phyloP scores from a whole-genome alignment of 2,797 vertebrate species.

The Hozukius guyotensis region DNA sequence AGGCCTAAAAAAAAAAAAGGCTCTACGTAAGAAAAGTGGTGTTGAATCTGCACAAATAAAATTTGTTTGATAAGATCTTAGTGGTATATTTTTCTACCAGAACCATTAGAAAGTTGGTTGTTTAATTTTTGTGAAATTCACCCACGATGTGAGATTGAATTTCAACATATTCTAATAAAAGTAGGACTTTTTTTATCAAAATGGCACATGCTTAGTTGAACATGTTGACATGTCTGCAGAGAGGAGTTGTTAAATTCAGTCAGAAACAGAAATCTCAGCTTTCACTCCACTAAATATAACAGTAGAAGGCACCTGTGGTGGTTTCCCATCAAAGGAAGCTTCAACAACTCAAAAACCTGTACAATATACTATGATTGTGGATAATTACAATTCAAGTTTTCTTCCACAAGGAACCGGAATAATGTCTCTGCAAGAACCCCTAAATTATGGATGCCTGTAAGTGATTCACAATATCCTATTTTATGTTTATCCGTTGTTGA shows the following conservation, averaged over 20 bases:
- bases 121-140: not conserved
- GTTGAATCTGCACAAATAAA: conserved; percentile 59
- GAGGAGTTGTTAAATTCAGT: not conserved
- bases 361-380: not conserved
- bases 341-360: not conserved
- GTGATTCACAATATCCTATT: not conserved
- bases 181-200: too few relatives aligned
- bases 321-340: not conserved
- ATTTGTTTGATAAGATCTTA: conserved; percentile 40
- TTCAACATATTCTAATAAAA: not conserved
- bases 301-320: not conserved
- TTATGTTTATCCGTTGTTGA: not conserved
- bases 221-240: not conserved
- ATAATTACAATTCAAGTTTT: not conserved
- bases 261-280: not conserved
- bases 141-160: not conserved
- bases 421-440: not conserved
- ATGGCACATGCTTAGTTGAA: not conserved
- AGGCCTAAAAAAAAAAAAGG: not conserved
- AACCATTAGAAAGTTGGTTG: not conserved
- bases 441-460: not conserved
- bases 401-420: not conserved
- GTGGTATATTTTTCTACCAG: not conserved
- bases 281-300: not conserved
- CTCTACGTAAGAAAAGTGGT: conserved; percentile 15